Base-by-base conservation (phyloP, 2,888 invertebrate species). In the Tuta absoluta region DNA sequence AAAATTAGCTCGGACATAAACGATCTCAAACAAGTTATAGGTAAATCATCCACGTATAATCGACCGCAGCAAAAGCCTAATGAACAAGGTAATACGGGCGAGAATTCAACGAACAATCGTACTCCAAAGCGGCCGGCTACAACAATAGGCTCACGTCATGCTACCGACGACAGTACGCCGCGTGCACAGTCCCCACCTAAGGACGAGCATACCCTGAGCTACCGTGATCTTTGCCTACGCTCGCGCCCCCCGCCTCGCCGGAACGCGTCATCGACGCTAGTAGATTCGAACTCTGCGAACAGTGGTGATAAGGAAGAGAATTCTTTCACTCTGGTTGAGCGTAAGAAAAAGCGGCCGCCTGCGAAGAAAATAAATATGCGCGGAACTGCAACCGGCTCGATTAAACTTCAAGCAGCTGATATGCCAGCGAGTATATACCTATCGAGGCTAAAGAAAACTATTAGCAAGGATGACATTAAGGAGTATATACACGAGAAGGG, bases 391-490 rank as follows among this genome's bases (percentile, higher is more conserved):
- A 45, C 28, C 5, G 19, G 23, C 5, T 24, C 45, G 2, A 37
- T 53, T 1, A 60, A 28, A 48, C 38, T 63, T 4, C 65, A 56
- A 63, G 65, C 63, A 11, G 63, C 58, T 5, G 63, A 65, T 41
- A 11, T 51, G n/a, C 45, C 48, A 5, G 38, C 62, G n/a, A n/a
- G 53, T 17, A 56, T 65, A n/a, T 66, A 66, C 21, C 33, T 66
- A 45, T 66, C 66, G 1, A 14, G 63, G 10, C 12, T 57, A 14
- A 37, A 17, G n/a, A 66, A 66, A 49, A 19, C 41, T 1, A 53
- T 19, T 3, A 62, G 41, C 3, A 28, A 48, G 8, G 51, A 60
- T 28, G 61, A 61, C 28, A 65, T 65, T 48, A 65, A 61, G 24
- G 56, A 19, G 11, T 56, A 65, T 57, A 57, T 65, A 41, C n/a